These are phyloP conservation scores for Parasteatoda lunata DNA, from an alignment of 2,888 invertebrate species.

Conservation along the genomic window DNA sequence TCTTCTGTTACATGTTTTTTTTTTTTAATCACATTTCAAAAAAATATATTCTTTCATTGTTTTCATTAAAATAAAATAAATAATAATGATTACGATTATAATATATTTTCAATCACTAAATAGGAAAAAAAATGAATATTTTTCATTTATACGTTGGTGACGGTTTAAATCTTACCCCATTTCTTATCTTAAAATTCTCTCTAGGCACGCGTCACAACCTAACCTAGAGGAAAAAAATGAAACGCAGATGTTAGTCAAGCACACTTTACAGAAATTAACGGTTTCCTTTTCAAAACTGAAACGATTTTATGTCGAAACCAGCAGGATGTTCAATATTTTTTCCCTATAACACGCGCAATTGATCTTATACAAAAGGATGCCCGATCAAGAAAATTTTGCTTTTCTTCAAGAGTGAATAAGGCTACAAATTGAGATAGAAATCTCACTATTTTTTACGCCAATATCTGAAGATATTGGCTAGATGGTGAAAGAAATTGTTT, in stretches of 20 bases:
- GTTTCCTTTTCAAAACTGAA: slow-evolving; percentile 7
- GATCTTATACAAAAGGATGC: neutral
- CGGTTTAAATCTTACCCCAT: neutral
- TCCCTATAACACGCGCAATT: neutral
- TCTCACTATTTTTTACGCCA: neutral
- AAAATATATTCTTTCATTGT: neutral
- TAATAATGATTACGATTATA: too few relatives aligned
- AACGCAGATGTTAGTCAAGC: neutral
- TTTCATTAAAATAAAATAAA: too few relatives aligned
- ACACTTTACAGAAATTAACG: slow-evolving; percentile 21
- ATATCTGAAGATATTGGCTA: neutral
- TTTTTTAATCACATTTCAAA: neutral
- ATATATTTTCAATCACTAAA: neutral
- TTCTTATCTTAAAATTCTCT: neutral
- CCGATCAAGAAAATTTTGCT: neutral
- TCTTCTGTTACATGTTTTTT: neutral
- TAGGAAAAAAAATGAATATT: neutral
- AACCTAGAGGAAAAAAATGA: neutral
- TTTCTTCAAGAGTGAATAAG: slow-evolving; percentile 21
- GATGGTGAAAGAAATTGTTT: neutral
- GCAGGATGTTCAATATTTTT: slow-evolving; percentile 14
- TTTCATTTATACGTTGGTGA: neutral
- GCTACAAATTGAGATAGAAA: slow-evolving; percentile 25
- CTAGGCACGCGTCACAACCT: neutral
- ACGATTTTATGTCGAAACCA: slow-evolving; percentile 11